Percentiles rank a stretch among this genome's conserved stretches.
These are phyloP conservation scores for Cyprinella venusta DNA, from an alignment of 2,797 vertebrate species.

Conservation along the genomic window DNA sequence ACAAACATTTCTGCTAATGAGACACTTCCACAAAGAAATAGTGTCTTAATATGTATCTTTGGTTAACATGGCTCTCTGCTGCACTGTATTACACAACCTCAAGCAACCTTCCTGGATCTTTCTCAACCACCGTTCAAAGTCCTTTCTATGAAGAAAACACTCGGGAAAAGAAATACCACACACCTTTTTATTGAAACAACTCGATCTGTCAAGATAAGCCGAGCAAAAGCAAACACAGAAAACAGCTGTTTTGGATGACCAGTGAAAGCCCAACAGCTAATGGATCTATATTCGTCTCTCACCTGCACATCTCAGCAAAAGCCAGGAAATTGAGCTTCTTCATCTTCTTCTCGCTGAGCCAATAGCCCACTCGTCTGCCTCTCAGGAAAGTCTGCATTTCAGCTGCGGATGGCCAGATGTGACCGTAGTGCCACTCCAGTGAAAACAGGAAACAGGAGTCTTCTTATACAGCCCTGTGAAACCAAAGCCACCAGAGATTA, in stretches of 20 bases:
- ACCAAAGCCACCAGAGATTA: neutral
- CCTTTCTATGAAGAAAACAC: constrained; percentile 1
- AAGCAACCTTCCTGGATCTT: constrained; percentile 3
- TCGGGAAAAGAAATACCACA: neutral
- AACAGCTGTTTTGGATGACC: neutral
- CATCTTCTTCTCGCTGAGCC: constrained; percentile 99
- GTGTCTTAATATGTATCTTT: neutral
- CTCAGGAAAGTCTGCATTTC: constrained; percentile 96
- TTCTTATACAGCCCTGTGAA: constrained; percentile 55
- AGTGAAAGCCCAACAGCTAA: neutral
- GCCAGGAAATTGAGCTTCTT: constrained; percentile 98
- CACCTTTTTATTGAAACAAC: neutral
- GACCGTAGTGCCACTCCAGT: constrained; percentile 58
- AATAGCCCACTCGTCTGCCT: constrained; percentile 94
- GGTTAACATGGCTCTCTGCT: neutral
- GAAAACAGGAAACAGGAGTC: constrained; percentile 59
- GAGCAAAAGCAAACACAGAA: neutral
- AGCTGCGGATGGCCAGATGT: constrained; percentile 58
- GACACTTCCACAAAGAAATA: neutral
- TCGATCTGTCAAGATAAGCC: neutral
- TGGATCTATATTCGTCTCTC: constrained; percentile 51
- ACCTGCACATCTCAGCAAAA: constrained; percentile 97
- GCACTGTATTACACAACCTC: neutral
- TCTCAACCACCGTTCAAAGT: constrained; percentile 13
- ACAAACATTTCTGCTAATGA: neutral